phyloP scores from a whole-genome alignment of 2,888 invertebrate species.

The Coelogynopora nodosa region DNA sequence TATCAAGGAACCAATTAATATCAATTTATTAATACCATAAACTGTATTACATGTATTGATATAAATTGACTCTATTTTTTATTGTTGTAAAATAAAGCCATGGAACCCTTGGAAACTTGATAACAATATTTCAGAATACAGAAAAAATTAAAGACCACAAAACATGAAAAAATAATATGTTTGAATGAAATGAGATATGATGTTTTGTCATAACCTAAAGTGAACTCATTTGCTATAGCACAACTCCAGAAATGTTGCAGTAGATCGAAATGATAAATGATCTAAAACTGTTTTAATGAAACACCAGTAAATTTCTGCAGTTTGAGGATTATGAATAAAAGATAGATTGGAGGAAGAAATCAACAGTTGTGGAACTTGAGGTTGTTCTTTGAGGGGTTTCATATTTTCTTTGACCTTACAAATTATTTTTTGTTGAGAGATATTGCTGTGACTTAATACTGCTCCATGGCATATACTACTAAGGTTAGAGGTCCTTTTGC shows the following conservation, averaged over 20 bases:
- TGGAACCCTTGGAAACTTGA: no score
- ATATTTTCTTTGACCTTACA: not conserved
- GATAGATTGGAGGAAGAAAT: not conserved
- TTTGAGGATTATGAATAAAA: not conserved
- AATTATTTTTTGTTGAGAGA: not conserved
- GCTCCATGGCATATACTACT: not conserved
- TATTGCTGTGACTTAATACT: not conserved
- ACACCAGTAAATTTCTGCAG: not conserved
- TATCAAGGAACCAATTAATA: no score
- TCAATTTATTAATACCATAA: no score
- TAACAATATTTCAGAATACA: no score
- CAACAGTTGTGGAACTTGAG: not conserved
- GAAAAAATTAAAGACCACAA: no score
- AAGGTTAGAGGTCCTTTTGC: not conserved
- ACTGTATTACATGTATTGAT: no score
- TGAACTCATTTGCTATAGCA: not conserved
- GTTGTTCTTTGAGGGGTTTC: not conserved
- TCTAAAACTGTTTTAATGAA: not conserved
- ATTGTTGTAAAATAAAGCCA: no score
- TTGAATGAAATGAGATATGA: no score
- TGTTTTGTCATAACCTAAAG: not conserved
- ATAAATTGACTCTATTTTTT: no score
- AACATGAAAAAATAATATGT: no score
- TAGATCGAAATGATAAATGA: not conserved
- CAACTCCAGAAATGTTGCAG: not conserved